A percentile compares a stretch with the other conserved stretches of the same genome.
Conservation (phyloP, 2,113 vertebrate species). For the Lepidothrix coronata region DNA sequence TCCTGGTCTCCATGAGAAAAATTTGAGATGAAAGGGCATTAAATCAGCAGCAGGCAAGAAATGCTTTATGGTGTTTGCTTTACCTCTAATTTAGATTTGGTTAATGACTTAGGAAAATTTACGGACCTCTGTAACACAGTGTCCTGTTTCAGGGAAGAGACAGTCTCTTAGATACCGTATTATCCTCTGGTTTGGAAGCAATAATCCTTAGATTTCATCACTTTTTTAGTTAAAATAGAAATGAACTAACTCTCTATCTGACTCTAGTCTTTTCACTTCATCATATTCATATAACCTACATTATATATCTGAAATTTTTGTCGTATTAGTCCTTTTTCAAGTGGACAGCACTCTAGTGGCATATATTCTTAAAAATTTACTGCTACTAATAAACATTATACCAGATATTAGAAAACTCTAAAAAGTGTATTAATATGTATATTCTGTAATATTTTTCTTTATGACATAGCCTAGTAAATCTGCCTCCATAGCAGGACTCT, state of each 20-base stretch:
- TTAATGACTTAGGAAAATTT: slow-evolving; percentile 4
- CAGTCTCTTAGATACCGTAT: accelerated
- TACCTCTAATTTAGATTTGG: neutral
- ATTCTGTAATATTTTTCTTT: neutral
- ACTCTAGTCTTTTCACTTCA: neutral
- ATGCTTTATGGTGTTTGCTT: neutral
- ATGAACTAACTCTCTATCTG: neutral
- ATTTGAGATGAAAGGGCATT: neutral
- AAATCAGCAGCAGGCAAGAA: neutral
- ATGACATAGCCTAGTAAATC: neutral
- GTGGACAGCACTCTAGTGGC: neutral
- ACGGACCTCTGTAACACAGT: neutral
- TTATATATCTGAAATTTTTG: neutral
- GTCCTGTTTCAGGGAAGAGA: neutral
- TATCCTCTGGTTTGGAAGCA: neutral
- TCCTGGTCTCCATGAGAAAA: neutral
- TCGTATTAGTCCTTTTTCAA: neutral
- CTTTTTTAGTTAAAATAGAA: neutral
- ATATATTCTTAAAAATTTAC: neutral
- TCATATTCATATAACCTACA: neutral
- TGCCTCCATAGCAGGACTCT: neutral
- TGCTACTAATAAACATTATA: neutral
- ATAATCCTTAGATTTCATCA: neutral
- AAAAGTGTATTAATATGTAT: neutral
- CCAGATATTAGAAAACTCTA: neutral